A percentile compares a stretch with the other conserved stretches of the same genome.
Evolutionary conservation across 2,888 invertebrate genomes (phyloP).

Genomic region (Melinopterus prodromus): DNA sequence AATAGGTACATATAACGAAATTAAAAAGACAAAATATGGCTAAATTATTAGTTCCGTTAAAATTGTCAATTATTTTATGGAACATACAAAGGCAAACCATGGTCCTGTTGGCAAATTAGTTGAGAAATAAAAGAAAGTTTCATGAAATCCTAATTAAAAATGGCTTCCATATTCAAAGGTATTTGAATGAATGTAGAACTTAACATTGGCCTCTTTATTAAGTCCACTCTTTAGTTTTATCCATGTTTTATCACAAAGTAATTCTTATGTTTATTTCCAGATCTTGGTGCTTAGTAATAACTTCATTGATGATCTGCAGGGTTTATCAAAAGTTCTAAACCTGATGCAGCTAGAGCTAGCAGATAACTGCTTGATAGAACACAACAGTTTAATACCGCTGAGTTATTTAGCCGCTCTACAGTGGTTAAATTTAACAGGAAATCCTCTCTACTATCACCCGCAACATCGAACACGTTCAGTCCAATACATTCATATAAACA

Average conservation of each 20-base stretch:
- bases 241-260: background rate
- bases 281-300: slow-evolving; percentile 69
- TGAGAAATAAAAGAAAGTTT: too few species aligned
- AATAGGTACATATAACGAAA: too few species aligned
- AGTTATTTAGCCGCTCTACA: slow-evolving; percentile 64
- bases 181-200: too few species aligned
- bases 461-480: slow-evolving; percentile 66
- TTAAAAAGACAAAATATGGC: too few species aligned
- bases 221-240: too few species aligned
- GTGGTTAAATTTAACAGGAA: slow-evolving; percentile 67
- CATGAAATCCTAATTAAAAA: too few species aligned
- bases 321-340: slow-evolving; percentile 63
- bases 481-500: slow-evolving; percentile 66
- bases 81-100: too few species aligned
- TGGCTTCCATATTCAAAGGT: too few species aligned
- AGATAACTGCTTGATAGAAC: slow-evolving; percentile 70
- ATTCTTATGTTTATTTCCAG: slow-evolving; percentile 55
- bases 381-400: slow-evolving; percentile 64
- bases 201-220: too few species aligned
- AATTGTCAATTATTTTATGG: too few species aligned
- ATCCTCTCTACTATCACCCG: slow-evolving; percentile 70
- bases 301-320: slow-evolving; percentile 68
- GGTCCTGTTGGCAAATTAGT: too few species aligned
- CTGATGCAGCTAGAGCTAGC: slow-evolving; percentile 70
- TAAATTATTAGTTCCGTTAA: too few species aligned